Conservation (phyloP, 2,888 invertebrate genomes). For the Julus scanicus region DNA sequence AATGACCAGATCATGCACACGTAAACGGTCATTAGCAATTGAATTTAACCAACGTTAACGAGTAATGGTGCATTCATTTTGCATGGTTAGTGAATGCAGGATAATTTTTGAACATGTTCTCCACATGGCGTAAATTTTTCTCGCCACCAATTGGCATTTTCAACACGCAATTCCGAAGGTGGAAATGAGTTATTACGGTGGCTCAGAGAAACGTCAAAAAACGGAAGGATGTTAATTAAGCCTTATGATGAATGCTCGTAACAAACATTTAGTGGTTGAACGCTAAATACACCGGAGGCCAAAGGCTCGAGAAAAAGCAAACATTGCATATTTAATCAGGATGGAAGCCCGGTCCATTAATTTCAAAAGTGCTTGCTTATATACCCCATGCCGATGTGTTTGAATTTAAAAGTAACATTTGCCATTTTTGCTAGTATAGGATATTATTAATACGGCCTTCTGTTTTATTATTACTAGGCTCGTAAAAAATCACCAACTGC, state of each 20-base stretch:
- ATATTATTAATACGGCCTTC: conserved; percentile 37
- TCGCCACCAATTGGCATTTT: not conserved
- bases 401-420: not conserved
- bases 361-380: too few relatives aligned
- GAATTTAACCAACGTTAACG: too few relatives aligned
- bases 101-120: too few relatives aligned
- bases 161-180: not conserved
- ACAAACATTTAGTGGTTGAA: not conserved
- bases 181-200: not conserved
- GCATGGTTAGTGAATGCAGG: too few relatives aligned
- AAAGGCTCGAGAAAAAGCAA: not conserved
- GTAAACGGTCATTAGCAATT: too few relatives aligned
- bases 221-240: not conserved
- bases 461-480: conserved; percentile 26
- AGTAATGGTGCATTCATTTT: too few relatives aligned
- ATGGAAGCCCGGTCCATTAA: not conserved
- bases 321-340: conserved; percentile 18
- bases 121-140: too few relatives aligned
- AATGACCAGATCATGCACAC: too few relatives aligned
- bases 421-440: not conserved
- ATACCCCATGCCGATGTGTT: not conserved
- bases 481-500: conserved; percentile 39
- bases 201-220: conserved; percentile 17
- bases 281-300: not conserved
- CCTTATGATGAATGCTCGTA: conserved; percentile 12